These are phyloP conservation scores for Thomomys bottae DNA, from an alignment of 2,113 vertebrate genomes.

Conservation along the genomic window DNA sequence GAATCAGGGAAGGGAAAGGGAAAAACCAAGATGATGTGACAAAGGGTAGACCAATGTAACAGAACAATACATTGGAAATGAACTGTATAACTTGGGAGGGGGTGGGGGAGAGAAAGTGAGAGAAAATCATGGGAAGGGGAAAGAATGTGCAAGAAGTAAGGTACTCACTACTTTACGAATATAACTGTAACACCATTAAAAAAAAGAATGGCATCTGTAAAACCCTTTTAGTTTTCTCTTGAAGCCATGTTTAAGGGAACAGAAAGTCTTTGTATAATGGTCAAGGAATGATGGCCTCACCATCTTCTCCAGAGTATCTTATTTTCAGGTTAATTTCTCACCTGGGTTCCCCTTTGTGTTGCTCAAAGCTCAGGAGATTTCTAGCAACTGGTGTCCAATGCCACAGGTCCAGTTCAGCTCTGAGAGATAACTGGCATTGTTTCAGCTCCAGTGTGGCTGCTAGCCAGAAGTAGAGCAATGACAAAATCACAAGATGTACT, in stretches of 20 bases:
- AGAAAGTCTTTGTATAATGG: neutral
- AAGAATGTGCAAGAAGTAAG: too few species aligned
- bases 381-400: neutral
- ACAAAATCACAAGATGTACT: neutral
- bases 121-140: too few species aligned
- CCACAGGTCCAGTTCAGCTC: neutral
- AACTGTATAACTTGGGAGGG: too few species aligned
- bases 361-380: neutral
- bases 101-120: too few species aligned
- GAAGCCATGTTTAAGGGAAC: neutral
- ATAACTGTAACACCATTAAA: too few species aligned
- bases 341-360: neutral
- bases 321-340: neutral
- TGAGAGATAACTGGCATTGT: neutral
- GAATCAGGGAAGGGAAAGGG: too few species aligned
- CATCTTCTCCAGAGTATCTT: neutral
- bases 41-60: too few species aligned
- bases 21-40: too few species aligned
- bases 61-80: too few species aligned
- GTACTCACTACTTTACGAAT: too few species aligned
- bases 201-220: neutral
- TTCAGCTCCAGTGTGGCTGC: neutral
- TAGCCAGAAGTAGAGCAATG: neutral
- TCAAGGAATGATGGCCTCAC: neutral
- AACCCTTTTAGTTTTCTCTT: neutral